Percentiles rank a stretch among this genome's conserved stretches.
Conservation (phyloP, 2,113 vertebrate species). For the Forbesichthys papilliferus region DNA sequence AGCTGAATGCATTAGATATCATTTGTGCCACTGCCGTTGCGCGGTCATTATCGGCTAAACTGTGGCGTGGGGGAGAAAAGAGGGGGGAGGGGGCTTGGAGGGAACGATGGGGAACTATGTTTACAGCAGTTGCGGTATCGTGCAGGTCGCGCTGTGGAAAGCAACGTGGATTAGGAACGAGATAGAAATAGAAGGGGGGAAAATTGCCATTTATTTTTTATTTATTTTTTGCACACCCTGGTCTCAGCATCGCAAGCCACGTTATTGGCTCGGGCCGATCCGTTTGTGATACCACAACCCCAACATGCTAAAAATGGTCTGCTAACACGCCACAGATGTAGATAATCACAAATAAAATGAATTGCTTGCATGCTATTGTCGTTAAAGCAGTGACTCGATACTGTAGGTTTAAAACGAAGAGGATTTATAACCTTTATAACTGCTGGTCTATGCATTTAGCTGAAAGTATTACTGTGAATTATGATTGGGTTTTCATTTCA, state of each 20-base stretch:
- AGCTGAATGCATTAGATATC: conserved; percentile 75
- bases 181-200: conserved; percentile 35
- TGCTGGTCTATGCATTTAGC: not conserved
- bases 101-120: conserved; percentile 41
- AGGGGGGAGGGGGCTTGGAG: conserved; percentile 22
- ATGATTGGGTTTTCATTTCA: too few relatives aligned
- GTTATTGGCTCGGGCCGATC: conserved; percentile 17
- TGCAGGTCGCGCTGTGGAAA: conserved; percentile 27
- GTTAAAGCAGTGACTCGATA: not conserved
- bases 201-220: conserved; percentile 22
- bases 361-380: not conserved
- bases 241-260: conserved; percentile 3
- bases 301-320: conserved; percentile 15
- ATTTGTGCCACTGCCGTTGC: conserved; percentile 65
- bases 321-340: conserved; percentile 15
- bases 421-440: not conserved
- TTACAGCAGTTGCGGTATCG: conserved; percentile 35
- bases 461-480: not conserved
- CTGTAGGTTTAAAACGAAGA: not conserved
- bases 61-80: conserved; percentile 50
- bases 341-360: not conserved
- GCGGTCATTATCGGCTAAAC: conserved; percentile 74
- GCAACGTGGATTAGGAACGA: conserved; percentile 39
- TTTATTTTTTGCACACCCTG: conserved; percentile 5
- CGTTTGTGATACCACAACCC: conserved; percentile 9